Evolutionary conservation across 2,888 invertebrate genomes (phyloP).

Genomic region (Cancer borealis): DNA sequence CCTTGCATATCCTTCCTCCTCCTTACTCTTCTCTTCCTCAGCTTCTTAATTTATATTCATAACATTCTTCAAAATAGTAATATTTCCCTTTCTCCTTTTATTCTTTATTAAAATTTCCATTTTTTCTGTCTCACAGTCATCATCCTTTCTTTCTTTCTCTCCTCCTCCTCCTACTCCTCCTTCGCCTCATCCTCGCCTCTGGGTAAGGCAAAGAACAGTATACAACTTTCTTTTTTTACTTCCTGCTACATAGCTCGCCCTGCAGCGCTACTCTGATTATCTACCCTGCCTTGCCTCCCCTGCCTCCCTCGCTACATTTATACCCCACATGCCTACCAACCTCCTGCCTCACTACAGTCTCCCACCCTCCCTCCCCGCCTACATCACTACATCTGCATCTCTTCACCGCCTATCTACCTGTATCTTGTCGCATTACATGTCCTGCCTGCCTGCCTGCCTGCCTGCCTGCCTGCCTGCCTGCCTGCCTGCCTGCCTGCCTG

Average conservation of each 20-base stretch:
- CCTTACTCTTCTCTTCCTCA: not conserved
- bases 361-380: not conserved
- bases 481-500: not conserved
- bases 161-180: not conserved
- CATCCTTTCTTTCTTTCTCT: not conserved
- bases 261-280: not conserved
- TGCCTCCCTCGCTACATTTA: not conserved
- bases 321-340: not conserved
- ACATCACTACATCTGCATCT: not conserved
- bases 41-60: no score
- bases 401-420: not conserved
- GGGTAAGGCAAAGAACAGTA: not conserved
- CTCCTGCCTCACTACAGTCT: not conserved
- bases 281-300: not conserved
- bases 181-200: not conserved
- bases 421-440: not conserved
- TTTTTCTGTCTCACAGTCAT: no score
- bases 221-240: not conserved
- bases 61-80: no score
- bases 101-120: no score
- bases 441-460: not conserved
- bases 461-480: not conserved
- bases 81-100: no score
- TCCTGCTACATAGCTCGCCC: conserved; percentile 1
- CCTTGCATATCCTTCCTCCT: not conserved